Percentiles rank a stretch among this genome's conserved stretches.
Evolutionary conservation across 2,113 vertebrate genomes (phyloP).

Genomic region (Cygnus buccinator): DNA sequence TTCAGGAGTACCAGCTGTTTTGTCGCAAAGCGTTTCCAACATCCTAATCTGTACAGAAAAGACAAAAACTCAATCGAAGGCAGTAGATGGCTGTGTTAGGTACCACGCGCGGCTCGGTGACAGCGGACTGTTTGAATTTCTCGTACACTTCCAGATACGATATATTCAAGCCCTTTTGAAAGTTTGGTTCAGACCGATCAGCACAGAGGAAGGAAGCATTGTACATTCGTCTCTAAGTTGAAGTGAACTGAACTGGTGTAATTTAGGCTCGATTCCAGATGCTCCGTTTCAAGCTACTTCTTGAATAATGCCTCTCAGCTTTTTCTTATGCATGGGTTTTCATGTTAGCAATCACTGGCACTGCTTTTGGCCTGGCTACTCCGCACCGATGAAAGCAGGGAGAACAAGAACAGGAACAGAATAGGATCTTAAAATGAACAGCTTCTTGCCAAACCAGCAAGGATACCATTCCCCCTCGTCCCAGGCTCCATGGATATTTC

Average conservation of each 20-base stretch:
- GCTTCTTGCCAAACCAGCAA: slow-evolving; percentile 51
- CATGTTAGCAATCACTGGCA: not conserved
- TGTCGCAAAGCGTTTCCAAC: slow-evolving; percentile 31
- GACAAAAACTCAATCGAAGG: slow-evolving; percentile 36
- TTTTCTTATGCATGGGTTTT: slow-evolving; percentile 24
- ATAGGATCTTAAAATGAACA: slow-evolving; percentile 20
- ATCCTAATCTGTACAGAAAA: slow-evolving; percentile 1
- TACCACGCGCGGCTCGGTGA: not conserved
- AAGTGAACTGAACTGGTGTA: slow-evolving; percentile 41
- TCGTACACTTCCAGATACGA: slow-evolving; percentile 5
- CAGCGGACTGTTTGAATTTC: not conserved
- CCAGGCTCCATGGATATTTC: slow-evolving; percentile 35
- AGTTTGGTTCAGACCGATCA: slow-evolving; percentile 59
- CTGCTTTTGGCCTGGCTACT: slow-evolving; percentile 36
- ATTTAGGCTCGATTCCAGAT: slow-evolving; percentile 16
- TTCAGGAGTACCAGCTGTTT: slow-evolving; percentile 37
- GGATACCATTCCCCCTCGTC: slow-evolving; percentile 46
- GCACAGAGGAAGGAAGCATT: slow-evolving; percentile 22
- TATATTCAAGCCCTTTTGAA: slow-evolving; percentile 63
- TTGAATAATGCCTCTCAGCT: slow-evolving; percentile 9
- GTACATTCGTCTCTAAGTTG: slow-evolving; percentile 32
- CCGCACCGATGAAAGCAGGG: slow-evolving; percentile 38
- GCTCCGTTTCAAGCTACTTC: slow-evolving; percentile 21
- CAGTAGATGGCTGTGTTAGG: slow-evolving; percentile 44
- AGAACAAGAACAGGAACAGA: slow-evolving; percentile 40